phyloP scores from a whole-genome alignment of 1,140 invertebrate genomes.

The Hylaeus volcanicus region DNA sequence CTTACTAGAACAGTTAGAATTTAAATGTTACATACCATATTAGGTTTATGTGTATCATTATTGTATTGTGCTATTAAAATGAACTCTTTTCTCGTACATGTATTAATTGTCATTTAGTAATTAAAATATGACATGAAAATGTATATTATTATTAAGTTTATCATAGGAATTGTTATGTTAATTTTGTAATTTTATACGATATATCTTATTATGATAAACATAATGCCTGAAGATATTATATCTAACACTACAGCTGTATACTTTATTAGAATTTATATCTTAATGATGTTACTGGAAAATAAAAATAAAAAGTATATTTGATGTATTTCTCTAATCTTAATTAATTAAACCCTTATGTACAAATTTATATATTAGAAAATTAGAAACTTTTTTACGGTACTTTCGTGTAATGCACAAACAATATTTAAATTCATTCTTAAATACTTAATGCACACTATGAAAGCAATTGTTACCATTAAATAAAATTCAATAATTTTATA shows the following conservation, averaged over 20 bases:
- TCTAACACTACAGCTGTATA: too few species aligned
- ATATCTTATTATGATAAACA: not conserved
- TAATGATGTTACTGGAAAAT: not conserved
- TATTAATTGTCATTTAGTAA: not conserved
- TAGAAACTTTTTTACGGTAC: not conserved
- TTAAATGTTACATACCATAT: too few species aligned
- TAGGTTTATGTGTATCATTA: too few species aligned
- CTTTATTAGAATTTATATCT: not conserved
- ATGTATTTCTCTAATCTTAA: too few species aligned
- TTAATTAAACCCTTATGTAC: not conserved
- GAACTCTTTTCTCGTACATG: too few species aligned
- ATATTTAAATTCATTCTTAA: not conserved
- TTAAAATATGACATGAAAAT: not conserved
- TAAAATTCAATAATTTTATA: slow-evolving; percentile 31
- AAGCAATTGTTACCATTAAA: not conserved
- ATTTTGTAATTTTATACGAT: not conserved
- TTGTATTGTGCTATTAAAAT: too few species aligned
- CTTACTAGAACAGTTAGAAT: too few species aligned
- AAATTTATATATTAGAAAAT: not conserved
- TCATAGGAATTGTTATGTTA: not conserved
- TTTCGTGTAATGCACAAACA: too few species aligned
- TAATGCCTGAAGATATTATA: not conserved
- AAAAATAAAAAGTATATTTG: not conserved
- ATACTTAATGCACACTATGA: not conserved
- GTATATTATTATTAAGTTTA: not conserved